Conservation (phyloP, 2,113 vertebrate genomes). For the Cynopterus brachyotis region DNA sequence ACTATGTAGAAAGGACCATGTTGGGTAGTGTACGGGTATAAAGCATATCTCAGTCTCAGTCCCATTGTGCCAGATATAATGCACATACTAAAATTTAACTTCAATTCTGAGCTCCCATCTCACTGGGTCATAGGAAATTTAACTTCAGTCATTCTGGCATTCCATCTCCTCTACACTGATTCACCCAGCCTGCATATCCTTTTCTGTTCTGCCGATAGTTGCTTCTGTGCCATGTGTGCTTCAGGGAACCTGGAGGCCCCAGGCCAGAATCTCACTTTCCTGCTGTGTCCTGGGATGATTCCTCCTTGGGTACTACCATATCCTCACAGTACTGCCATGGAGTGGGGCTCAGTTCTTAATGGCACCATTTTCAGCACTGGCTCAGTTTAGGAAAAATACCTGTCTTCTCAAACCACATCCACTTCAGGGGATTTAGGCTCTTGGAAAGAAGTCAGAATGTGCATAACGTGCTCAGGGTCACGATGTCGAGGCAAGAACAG, state of each 20-base stretch:
- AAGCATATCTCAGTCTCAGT: not conserved
- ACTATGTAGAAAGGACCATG: not conserved
- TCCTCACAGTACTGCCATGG: not conserved
- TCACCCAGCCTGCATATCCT: accelerated
- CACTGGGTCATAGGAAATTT: not conserved
- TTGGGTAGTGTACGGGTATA: not conserved
- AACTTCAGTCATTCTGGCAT: too few relatives aligned
- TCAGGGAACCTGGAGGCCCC: not conserved
- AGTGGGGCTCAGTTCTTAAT: not conserved
- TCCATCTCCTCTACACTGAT: not conserved
- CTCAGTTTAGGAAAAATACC: not conserved
- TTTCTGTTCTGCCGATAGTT: not conserved
- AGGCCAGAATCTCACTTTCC: not conserved
- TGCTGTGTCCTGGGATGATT: not conserved
- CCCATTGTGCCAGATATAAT: not conserved
- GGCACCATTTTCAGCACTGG: too few relatives aligned
- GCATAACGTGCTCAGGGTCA: not conserved
- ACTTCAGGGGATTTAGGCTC: not conserved
- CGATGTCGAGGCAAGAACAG: not conserved
- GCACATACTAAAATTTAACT: not conserved
- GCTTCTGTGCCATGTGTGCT: not conserved
- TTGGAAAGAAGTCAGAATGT: not conserved
- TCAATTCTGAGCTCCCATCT: not conserved
- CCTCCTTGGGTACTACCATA: not conserved
- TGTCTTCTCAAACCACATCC: not conserved